Evolutionary conservation across 64 coral and sea anemone species (phyloP).

Genomic region (Dendronephthya gigantea): DNA sequence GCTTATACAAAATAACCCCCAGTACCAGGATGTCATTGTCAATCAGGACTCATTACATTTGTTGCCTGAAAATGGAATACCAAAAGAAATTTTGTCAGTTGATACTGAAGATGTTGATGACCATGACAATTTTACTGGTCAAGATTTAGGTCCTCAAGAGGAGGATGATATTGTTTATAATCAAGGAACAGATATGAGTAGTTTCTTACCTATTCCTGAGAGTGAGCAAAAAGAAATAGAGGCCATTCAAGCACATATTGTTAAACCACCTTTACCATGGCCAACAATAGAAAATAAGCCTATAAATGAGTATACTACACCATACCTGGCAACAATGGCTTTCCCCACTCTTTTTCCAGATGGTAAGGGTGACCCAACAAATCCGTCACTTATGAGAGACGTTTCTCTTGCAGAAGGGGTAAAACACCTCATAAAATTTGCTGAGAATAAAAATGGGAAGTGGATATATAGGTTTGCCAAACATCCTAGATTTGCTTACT

Average conservation of each 20-base stretch:
- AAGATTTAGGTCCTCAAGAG: slow-evolving; percentile 26
- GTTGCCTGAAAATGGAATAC: neutral
- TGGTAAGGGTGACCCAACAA: slow-evolving; percentile 43
- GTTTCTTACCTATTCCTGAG: slow-evolving; percentile 38
- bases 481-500: slow-evolving; percentile 46
- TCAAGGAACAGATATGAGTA: slow-evolving; percentile 41
- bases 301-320: slow-evolving; percentile 42
- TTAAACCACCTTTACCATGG: slow-evolving; percentile 14
- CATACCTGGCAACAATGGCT: slow-evolving; percentile 34
- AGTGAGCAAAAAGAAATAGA: slow-evolving; percentile 34
- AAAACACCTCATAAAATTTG: slow-evolving; percentile 42
- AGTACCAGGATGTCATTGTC: neutral
- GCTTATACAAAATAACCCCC: neutral
- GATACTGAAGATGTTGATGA: neutral
- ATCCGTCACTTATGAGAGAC: slow-evolving; percentile 30
- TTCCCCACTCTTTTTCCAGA: slow-evolving; percentile 48
- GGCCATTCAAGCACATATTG: slow-evolving; percentile 20
- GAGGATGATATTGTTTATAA: slow-evolving; percentile 31
- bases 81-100: neutral
- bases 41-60: neutral
- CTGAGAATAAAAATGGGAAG: slow-evolving; percentile 33
- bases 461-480: slow-evolving; percentile 48
- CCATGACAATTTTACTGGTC: neutral
- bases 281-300: slow-evolving; percentile 27
- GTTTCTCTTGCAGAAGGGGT: slow-evolving; percentile 19